Conservation (phyloP, 2,113 vertebrate genomes). For the Stercorarius parasiticus region DNA sequence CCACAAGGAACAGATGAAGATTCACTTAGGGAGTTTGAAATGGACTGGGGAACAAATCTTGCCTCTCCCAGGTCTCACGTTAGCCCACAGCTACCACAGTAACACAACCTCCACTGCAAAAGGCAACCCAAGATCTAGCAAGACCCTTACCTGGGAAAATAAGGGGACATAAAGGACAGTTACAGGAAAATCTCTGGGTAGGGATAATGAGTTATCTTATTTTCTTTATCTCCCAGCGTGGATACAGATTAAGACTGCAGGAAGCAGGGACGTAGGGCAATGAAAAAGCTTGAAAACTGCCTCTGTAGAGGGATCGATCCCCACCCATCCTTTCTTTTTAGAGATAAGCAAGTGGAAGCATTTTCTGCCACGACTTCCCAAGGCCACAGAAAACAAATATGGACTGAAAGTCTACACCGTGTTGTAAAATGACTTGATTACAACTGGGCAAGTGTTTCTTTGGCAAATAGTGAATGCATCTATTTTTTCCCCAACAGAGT, state of each 20-base stretch:
- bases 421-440: conserved; percentile 35
- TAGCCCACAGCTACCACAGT: not conserved
- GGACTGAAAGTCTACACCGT: not conserved
- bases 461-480: conserved; percentile 30
- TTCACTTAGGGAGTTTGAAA: not conserved
- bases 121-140: not conserved
- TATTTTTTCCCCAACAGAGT: conserved; percentile 6
- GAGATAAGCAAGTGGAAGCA: not conserved
- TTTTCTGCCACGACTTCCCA: not conserved
- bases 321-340: not conserved
- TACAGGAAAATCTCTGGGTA: not conserved
- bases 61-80: not conserved
- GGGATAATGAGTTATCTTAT: not conserved
- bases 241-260: not conserved
- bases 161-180: not conserved
- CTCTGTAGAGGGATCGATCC: not conserved
- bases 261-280: not conserved
- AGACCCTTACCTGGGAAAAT: not conserved
- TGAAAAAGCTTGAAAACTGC: not conserved
- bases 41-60: not conserved
- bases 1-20: not conserved
- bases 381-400: not conserved
- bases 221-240: not conserved
- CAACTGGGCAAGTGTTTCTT: conserved; percentile 5
- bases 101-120: not conserved